phyloP scores from a whole-genome alignment of 2,113 vertebrate genomes.

The Columbina picui region DNA sequence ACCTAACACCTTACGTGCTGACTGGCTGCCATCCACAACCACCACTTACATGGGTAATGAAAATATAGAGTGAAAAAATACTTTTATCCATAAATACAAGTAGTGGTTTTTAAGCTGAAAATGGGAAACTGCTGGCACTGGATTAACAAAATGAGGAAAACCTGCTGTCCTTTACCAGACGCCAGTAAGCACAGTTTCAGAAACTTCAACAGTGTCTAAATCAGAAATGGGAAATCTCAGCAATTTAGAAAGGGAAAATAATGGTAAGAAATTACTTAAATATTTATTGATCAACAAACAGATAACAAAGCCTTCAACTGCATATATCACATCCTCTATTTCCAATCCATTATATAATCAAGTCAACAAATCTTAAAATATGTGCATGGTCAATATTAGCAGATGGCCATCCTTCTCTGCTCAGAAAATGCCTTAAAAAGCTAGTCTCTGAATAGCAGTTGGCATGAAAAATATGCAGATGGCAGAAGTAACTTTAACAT shows the following conservation, averaged over 20 bases:
- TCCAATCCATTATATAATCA: not conserved
- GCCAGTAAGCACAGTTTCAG: not conserved
- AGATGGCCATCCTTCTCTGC: conserved; percentile 14
- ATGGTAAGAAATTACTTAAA: not conserved
- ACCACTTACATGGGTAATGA: not conserved
- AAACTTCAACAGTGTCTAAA: not conserved
- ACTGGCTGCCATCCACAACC: not conserved
- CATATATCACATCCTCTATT: not conserved
- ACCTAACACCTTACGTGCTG: not conserved
- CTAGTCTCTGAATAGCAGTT: conserved; percentile 2
- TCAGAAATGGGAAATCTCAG: not conserved
- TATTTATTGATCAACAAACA: not conserved
- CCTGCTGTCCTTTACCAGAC: not conserved
- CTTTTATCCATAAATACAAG: not conserved
- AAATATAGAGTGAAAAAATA: not conserved
- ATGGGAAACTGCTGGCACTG: not conserved
- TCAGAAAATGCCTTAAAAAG: conserved; percentile 18
- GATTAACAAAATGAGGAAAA: not conserved
- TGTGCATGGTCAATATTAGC: conserved; percentile 4
- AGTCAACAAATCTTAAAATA: conserved; percentile 14
- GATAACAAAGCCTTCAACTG: not conserved
- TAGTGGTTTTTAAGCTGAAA: not conserved
- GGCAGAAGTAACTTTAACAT: conserved; percentile 31
- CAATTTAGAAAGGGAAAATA: not conserved
- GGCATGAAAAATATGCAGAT: conserved; percentile 37